These are phyloP conservation scores for Microcebus lehilahytsara DNA, from an alignment of 2,113 vertebrate species.

Conservation along the genomic window DNA sequence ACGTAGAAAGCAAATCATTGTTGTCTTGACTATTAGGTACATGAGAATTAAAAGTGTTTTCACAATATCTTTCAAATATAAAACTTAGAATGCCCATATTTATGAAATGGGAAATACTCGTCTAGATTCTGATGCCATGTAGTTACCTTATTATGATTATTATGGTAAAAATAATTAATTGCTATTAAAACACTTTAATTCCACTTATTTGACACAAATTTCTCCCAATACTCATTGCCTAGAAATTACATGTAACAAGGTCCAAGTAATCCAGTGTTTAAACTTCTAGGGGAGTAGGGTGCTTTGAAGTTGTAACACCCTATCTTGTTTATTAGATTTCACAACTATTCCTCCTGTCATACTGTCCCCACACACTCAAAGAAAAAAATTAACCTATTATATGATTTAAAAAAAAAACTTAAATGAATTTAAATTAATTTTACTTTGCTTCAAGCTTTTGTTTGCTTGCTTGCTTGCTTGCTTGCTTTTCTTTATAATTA, in stretches of 20 bases:
- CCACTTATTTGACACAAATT: slow-evolving; percentile 8
- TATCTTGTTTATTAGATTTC: slow-evolving; percentile 57
- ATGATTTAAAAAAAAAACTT: not conserved
- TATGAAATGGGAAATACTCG: slow-evolving; percentile 16
- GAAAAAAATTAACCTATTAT: slow-evolving; percentile 22
- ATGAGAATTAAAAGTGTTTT: slow-evolving; percentile 31
- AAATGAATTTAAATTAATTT: slow-evolving; percentile 38
- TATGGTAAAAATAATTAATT: slow-evolving; percentile 23
- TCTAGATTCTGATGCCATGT: not conserved
- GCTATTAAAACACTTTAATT: slow-evolving; percentile 26
- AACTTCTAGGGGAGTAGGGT: not conserved
- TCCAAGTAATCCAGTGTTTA: slow-evolving; percentile 34
- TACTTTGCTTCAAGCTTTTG: slow-evolving; percentile 33
- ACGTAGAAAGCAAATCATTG: slow-evolving; percentile 37
- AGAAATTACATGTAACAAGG: slow-evolving; percentile 20
- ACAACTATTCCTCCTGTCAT: not conserved
- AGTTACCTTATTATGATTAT: slow-evolving; percentile 6
- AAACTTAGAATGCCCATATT: slow-evolving; percentile 28
- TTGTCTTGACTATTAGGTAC: not conserved
- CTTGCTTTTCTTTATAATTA: not conserved
- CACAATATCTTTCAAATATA: slow-evolving; percentile 1
- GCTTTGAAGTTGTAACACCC: slow-evolving; percentile 45
- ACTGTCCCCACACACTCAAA: not conserved
- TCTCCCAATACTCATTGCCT: slow-evolving; percentile 1
- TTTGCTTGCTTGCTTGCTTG: not conserved